Percentiles rank a stretch among this genome's conserved stretches.
Conservation (phyloP, 2,888 invertebrate genomes). For the Laspeyria flexula region DNA sequence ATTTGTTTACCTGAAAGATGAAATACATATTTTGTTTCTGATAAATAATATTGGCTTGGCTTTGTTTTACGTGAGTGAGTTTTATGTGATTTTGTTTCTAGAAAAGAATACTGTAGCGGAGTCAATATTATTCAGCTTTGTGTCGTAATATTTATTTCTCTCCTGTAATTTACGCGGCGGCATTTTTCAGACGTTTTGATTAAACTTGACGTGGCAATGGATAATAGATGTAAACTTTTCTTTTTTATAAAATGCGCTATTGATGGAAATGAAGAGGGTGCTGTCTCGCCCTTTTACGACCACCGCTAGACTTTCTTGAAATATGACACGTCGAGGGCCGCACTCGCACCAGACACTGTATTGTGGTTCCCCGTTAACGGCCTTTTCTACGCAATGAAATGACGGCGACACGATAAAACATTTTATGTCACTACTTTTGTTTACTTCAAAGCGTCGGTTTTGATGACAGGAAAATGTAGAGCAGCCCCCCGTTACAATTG, state of each 20-base stretch:
- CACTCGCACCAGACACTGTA: constrained; percentile 46
- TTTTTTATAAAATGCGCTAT: constrained; percentile 49
- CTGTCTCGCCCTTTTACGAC: constrained; percentile 67
- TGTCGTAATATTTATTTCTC: background rate
- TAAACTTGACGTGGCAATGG: constrained; percentile 21
- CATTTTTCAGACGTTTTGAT: constrained; percentile 22
- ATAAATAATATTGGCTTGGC: too few relatives aligned
- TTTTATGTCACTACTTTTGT: constrained; percentile 76
- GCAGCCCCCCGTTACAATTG: constrained; percentile 52
- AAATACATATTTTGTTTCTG: too few relatives aligned
- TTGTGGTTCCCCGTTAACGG: constrained; percentile 53
- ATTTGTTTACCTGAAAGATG: too few relatives aligned
- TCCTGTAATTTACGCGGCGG: constrained; percentile 1
- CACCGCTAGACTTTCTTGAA: constrained; percentile 69
- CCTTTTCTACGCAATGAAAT: constrained; percentile 48
- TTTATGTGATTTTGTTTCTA: too few relatives aligned
- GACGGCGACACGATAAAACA: constrained; percentile 69
- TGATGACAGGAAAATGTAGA: constrained; percentile 57
- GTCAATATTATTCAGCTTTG: background rate
- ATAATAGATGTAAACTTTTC: constrained; percentile 19
- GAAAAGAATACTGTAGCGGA: too few relatives aligned
- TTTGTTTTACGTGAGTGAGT: too few relatives aligned
- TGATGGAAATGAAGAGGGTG: constrained; percentile 60
- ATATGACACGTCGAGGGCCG: constrained; percentile 65
- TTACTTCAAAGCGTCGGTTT: constrained; percentile 67